Conservation (phyloP, 2,113 vertebrate genomes). For the Spea bombifrons region DNA sequence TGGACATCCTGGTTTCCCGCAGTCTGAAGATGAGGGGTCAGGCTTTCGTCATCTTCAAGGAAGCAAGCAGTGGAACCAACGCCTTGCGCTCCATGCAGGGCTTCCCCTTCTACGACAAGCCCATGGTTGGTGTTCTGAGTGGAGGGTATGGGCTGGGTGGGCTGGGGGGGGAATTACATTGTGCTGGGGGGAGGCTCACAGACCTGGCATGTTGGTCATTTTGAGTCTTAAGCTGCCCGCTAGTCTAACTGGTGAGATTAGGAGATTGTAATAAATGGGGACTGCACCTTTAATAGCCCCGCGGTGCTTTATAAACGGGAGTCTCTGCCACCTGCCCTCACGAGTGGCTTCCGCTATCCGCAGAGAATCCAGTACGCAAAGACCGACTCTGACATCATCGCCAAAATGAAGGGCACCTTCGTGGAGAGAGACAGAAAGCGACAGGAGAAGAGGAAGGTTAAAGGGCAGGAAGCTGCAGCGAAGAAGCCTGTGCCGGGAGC, state of each 20-base stretch:
- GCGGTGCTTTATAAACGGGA: too few relatives aligned
- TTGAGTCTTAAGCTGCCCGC: too few relatives aligned
- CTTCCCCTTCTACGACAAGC: slow-evolving; percentile 92
- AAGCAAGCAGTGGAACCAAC: slow-evolving; percentile 87
- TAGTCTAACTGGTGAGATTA: too few relatives aligned
- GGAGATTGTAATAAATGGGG: too few relatives aligned
- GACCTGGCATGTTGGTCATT: too few relatives aligned
- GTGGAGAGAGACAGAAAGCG: slow-evolving; percentile 89
- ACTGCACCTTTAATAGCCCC: too few relatives aligned
- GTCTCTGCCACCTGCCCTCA: too few relatives aligned
- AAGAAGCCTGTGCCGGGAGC: slow-evolving; percentile 74
- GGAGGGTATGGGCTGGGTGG: too few relatives aligned
- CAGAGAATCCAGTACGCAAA: slow-evolving; percentile 88
- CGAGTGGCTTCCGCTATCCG: neutral
- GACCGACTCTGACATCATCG: slow-evolving; percentile 84
- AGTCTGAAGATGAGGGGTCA: slow-evolving; percentile 86
- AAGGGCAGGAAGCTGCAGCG: slow-evolving; percentile 64
- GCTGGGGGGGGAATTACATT: too few relatives aligned
- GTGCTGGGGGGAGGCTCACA: too few relatives aligned
- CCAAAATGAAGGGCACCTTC: slow-evolving; percentile 90
- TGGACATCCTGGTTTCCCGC: slow-evolving; percentile 84
- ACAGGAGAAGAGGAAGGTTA: slow-evolving; percentile 77
- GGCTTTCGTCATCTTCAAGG: slow-evolving; percentile 92
- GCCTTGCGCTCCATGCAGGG: slow-evolving; percentile 91
- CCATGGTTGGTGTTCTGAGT: slow-evolving; percentile 73